These are phyloP conservation scores for Ophraella communa DNA, from an alignment of 2,888 invertebrate genomes.

Conservation along the genomic window DNA sequence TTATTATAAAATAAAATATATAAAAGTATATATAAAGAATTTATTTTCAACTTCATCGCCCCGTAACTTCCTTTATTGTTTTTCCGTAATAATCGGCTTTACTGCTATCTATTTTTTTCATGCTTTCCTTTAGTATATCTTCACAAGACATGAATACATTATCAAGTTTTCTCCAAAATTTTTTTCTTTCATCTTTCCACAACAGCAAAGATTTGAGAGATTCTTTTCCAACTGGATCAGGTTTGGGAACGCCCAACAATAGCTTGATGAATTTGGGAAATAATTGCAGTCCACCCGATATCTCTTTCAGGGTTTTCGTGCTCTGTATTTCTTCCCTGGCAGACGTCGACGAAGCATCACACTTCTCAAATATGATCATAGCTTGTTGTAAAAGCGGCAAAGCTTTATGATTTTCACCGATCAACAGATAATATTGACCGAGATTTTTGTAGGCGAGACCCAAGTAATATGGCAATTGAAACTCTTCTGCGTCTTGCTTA, in stretches of 20 bases:
- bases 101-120: background rate
- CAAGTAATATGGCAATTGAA: slow-evolving; percentile 48
- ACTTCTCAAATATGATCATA: slow-evolving; percentile 49
- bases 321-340: slow-evolving; percentile 48
- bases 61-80: background rate
- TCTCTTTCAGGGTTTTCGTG: slow-evolving; percentile 52
- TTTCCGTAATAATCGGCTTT: background rate
- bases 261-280: slow-evolving; percentile 47
- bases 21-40: background rate
- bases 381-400: slow-evolving; percentile 51
- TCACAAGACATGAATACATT: background rate
- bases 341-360: slow-evolving; percentile 15
- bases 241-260: slow-evolving; percentile 36
- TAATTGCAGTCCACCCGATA: slow-evolving; percentile 52
- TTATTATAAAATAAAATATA: no score
- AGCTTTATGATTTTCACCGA: slow-evolving; percentile 48
- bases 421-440: slow-evolving; percentile 55
- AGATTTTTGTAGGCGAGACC: slow-evolving; percentile 54
- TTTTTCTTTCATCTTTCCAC: slow-evolving; percentile 51
- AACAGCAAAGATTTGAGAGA: slow-evolving; percentile 44
- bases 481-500: slow-evolving; percentile 34
- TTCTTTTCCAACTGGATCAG: slow-evolving; percentile 25
- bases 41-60: no score
- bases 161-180: slow-evolving; percentile 40
- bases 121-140: background rate